Evolutionary conservation across 2,797 vertebrate genomes (phyloP).

Genomic region (Phrynocephalus forsythii): DNA sequence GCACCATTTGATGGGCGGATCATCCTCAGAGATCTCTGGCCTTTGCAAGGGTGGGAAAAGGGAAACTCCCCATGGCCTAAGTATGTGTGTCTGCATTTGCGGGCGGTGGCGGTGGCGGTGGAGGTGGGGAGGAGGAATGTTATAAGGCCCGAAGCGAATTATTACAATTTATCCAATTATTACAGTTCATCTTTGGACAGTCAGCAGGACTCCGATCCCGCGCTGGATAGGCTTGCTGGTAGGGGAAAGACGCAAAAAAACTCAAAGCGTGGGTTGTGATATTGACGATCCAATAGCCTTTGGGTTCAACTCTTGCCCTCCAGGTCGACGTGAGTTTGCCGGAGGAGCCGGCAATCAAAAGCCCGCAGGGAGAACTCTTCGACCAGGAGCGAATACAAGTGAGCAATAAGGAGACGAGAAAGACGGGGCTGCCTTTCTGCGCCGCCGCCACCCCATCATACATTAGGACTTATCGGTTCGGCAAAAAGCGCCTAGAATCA

Average conservation of each 20-base stretch:
- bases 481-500: background rate
- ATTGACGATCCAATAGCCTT: conserved; percentile 63
- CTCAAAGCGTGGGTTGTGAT: background rate
- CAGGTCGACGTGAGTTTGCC: conserved; percentile 63
- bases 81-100: no score
- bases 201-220: background rate
- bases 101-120: no score
- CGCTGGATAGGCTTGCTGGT: conserved; percentile 30
- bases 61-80: no score
- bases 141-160: no score
- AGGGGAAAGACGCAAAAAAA: conserved; percentile 64
- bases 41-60: no score
- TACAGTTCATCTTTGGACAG: background rate
- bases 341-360: conserved; percentile 43
- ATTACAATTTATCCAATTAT: no score
- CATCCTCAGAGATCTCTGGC: no score
- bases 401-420: conserved; percentile 67
- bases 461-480: conserved; percentile 29
- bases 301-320: conserved; percentile 50
- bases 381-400: conserved; percentile 64
- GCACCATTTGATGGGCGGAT: no score
- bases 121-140: no score
- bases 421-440: conserved; percentile 19
- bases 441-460: background rate
- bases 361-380: conserved; percentile 56